Evolutionary conservation across 2,113 vertebrate genomes (phyloP).

Genomic region (Puffinus mauretanicus): DNA sequence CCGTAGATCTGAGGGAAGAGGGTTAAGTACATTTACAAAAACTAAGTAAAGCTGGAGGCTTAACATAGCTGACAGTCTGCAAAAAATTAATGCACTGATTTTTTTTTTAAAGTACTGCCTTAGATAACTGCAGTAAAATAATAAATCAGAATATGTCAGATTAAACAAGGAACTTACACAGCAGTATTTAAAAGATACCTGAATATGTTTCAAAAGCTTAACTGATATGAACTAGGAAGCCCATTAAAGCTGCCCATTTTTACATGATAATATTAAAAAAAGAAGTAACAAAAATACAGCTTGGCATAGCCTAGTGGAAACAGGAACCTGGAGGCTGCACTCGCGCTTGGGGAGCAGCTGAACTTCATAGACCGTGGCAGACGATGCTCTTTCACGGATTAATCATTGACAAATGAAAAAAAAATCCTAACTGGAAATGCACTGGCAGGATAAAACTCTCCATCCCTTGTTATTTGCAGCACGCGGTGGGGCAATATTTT

Average conservation of each 20-base stretch:
- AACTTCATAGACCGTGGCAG: neutral
- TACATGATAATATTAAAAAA: neutral
- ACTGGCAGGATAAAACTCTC: neutral
- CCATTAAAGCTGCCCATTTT: neutral
- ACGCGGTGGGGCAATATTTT: accelerated
- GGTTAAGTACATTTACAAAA: neutral
- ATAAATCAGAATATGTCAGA: neutral
- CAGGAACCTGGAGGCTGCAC: neutral
- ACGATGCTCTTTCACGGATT: neutral
- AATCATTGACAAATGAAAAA: neutral
- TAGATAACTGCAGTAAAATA: neutral
- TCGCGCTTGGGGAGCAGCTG: neutral
- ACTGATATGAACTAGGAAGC: conserved; percentile 30
- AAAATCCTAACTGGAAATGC: neutral
- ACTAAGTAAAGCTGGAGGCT: neutral
- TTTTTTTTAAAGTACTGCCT: neutral
- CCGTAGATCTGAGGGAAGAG: neutral
- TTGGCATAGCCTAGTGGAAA: neutral
- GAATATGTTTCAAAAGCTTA: conserved; percentile 45
- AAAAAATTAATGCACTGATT: neutral
- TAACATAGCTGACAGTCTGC: neutral
- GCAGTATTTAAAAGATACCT: conserved; percentile 50
- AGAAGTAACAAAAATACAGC: neutral
- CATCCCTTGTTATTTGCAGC: neutral
- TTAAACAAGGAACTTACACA: conserved; percentile 38